Conservation (phyloP, 2,113 vertebrate genomes). For the Bufo gargarizans region DNA sequence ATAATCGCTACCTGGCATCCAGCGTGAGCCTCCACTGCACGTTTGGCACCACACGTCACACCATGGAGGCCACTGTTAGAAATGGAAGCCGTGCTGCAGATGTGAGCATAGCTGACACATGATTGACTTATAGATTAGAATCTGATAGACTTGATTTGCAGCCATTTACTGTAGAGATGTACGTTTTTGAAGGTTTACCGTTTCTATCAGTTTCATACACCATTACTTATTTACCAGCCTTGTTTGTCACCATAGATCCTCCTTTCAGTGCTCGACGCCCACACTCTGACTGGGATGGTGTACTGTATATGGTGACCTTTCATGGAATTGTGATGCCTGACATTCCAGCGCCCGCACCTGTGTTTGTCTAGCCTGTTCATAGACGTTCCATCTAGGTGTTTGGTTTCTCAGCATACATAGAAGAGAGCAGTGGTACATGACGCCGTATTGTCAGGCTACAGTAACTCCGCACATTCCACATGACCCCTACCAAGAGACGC, state of each 20-base stretch:
- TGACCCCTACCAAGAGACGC: not conserved
- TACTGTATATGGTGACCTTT: constrained; percentile 56
- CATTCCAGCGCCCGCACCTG: constrained; percentile 56
- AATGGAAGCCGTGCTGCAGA: too few species aligned
- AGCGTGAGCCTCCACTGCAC: too few species aligned
- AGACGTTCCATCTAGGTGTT: constrained; percentile 57
- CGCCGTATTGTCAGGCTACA: constrained; percentile 30
- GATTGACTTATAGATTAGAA: too few species aligned
- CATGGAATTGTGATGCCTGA: constrained; percentile 50
- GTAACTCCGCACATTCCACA: constrained; percentile 40
- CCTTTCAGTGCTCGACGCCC: not conserved
- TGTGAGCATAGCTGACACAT: too few species aligned
- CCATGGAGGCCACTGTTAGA: too few species aligned
- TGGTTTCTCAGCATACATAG: constrained; percentile 47
- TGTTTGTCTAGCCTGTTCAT: constrained; percentile 58
- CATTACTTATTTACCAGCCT: not conserved
- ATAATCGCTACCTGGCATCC: too few species aligned
- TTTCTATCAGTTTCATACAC: not conserved
- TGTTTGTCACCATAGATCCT: not conserved
- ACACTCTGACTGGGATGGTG: not conserved
- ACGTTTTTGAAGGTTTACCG: too few species aligned
- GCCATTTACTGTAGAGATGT: too few species aligned
- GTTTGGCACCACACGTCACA: too few species aligned
- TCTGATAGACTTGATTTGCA: too few species aligned
- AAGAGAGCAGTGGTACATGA: constrained; percentile 22